A percentile compares a stretch with the other conserved stretches of the same genome.
These are phyloP conservation scores for Macrochelys suwanniensis DNA, from an alignment of 2,797 vertebrate genomes.

Conservation along the genomic window DNA sequence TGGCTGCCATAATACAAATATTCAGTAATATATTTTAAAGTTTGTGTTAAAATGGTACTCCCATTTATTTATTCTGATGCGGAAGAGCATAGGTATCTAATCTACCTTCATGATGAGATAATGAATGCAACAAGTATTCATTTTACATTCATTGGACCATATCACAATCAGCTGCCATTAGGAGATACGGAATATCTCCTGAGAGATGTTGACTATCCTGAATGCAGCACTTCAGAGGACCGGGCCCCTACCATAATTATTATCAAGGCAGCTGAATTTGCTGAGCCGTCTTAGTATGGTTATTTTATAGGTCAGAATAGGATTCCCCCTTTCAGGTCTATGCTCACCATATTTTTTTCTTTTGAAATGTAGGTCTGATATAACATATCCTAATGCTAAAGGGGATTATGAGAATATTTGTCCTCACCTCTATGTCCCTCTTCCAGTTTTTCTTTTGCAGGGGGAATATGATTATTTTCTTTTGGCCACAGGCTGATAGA, in stretches of 20 bases:
- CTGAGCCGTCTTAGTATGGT: not conserved
- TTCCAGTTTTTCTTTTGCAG: not conserved
- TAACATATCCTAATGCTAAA: not conserved
- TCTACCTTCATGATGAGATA: not conserved
- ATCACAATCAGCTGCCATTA: no score
- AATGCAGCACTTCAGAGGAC: not conserved
- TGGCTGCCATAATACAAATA: not conserved
- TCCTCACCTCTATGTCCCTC: not conserved
- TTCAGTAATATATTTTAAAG: not conserved
- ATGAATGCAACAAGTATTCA: not conserved
- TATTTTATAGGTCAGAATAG: not conserved
- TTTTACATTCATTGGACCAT: not conserved
- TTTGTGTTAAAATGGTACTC: not conserved
- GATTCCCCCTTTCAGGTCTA: not conserved
- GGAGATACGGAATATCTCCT: not conserved
- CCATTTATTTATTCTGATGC: not conserved
- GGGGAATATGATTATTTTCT: conserved; percentile 6
- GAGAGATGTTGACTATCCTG: not conserved
- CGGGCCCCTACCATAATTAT: not conserved
- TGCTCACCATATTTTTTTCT: not conserved
- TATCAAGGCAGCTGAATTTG: not conserved
- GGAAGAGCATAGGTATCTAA: not conserved
- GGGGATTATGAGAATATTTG: not conserved
- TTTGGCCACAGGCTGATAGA: not conserved
- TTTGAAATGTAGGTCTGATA: not conserved